phyloP scores from a whole-genome alignment of 53 echinoderm and acorn worm genomes.

The Glandiceps talaboti region DNA sequence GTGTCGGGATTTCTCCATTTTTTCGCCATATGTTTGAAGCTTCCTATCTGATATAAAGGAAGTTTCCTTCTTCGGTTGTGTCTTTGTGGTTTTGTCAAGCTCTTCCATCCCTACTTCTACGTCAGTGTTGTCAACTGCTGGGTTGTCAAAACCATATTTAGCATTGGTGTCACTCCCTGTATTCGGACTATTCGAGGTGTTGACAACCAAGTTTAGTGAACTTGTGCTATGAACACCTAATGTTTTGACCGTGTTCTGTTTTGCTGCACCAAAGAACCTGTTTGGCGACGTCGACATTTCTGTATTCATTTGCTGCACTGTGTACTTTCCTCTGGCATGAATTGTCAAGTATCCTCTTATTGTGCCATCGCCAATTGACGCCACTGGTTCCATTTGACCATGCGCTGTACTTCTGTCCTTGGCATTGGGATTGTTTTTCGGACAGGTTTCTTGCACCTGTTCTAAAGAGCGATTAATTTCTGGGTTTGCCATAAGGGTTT shows the following conservation, averaged over 20 bases:
- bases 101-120: neutral
- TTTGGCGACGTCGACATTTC: neutral
- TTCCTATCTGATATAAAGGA: too few relatives aligned
- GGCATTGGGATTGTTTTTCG: neutral
- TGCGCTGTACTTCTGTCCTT: neutral
- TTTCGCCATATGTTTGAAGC: constrained; percentile 5
- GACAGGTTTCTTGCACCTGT: too few relatives aligned
- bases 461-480: too few relatives aligned
- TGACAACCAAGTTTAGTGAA: neutral
- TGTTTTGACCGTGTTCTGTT: neutral
- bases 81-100: too few relatives aligned
- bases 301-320: neutral
- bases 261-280: neutral
- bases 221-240: too few relatives aligned
- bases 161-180: neutral
- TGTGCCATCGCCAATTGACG: too few relatives aligned
- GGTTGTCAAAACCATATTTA: neutral
- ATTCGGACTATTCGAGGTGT: neutral
- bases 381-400: too few relatives aligned
- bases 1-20: constrained; percentile 12
- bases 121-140: neutral
- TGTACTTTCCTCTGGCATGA: neutral
- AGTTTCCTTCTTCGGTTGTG: too few relatives aligned
- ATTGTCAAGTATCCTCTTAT: neutral
- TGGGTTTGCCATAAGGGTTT: neutral